These are phyloP conservation scores for Spheniscus mendiculus DNA, from an alignment of 2,113 vertebrate genomes.

Conservation along the genomic window DNA sequence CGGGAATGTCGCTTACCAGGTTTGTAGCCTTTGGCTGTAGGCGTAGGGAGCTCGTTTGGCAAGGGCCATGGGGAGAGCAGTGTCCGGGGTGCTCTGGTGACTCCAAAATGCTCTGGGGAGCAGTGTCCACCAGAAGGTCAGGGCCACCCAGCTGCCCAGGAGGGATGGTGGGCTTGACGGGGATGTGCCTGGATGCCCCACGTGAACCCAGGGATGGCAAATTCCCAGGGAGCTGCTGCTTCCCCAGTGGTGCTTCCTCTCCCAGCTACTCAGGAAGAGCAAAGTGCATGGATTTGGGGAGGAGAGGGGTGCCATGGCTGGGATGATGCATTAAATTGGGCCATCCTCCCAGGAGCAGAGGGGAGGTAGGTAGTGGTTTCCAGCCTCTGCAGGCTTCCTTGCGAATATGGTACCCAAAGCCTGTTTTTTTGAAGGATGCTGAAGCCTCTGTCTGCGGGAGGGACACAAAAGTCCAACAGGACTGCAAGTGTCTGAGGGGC, in stretches of 20 bases:
- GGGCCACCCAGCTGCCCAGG: neutral
- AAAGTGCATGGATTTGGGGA: neutral
- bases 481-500: neutral
- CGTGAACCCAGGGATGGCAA: accelerated
- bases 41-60: accelerated
- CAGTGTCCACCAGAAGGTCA: neutral
- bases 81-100: neutral
- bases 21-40: neutral
- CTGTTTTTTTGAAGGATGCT: neutral
- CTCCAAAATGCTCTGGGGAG: neutral
- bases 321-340: neutral
- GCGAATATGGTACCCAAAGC: accelerated
- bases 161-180: neutral
- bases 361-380: accelerated
- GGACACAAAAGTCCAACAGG: neutral
- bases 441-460: neutral
- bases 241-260: neutral
- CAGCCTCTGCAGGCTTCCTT: neutral
- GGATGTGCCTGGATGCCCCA: accelerated
- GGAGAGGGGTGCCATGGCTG: neutral
- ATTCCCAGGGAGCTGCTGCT: neutral
- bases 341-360: accelerated
- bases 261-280: accelerated
- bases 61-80: neutral
- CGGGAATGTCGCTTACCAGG: neutral